These are phyloP conservation scores for Mellilla xanthometata DNA, from an alignment of 2,888 invertebrate species.

Conservation along the genomic window DNA sequence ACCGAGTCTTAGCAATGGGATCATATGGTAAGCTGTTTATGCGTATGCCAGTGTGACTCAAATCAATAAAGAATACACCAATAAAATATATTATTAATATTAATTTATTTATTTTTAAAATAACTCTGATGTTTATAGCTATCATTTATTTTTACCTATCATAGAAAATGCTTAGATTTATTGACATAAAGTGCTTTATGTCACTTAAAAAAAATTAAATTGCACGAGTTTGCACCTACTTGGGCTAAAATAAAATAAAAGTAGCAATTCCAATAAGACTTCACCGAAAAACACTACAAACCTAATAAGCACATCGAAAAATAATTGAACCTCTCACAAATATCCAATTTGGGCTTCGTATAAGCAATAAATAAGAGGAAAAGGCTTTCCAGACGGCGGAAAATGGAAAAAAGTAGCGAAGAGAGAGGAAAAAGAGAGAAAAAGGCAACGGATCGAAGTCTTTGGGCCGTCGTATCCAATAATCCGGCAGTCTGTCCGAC, in stretches of 20 bases:
- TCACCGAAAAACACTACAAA: slow-evolving; percentile 26
- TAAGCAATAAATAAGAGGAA: slow-evolving; percentile 83
- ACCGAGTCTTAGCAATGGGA: too few relatives aligned
- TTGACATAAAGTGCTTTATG: too few relatives aligned
- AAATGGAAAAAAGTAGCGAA: slow-evolving; percentile 42
- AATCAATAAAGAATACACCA: too few relatives aligned
- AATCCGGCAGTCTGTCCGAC: slow-evolving; percentile 80
- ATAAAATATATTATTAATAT: too few relatives aligned
- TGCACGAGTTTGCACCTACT: too few relatives aligned
- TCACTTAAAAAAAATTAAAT: too few relatives aligned
- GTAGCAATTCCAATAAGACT: slow-evolving; percentile 32
- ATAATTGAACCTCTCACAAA: slow-evolving; percentile 75
- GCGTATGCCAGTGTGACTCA: too few relatives aligned
- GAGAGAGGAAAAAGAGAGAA: slow-evolving; percentile 61
- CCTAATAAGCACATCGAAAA: slow-evolving; percentile 48
- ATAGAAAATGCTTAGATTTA: too few relatives aligned
- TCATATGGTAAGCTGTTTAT: too few relatives aligned
- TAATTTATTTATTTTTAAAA: too few relatives aligned
- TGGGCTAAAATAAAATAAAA: background rate
- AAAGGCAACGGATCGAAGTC: slow-evolving; percentile 78
- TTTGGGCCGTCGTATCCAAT: slow-evolving; percentile 82
- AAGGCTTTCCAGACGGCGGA: slow-evolving; percentile 78
- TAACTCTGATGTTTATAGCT: too few relatives aligned
- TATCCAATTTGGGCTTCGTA: slow-evolving; percentile 80
- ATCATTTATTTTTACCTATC: too few relatives aligned